phyloP scores from a whole-genome alignment of 2,113 vertebrate genomes.

The Alethe castanea region DNA sequence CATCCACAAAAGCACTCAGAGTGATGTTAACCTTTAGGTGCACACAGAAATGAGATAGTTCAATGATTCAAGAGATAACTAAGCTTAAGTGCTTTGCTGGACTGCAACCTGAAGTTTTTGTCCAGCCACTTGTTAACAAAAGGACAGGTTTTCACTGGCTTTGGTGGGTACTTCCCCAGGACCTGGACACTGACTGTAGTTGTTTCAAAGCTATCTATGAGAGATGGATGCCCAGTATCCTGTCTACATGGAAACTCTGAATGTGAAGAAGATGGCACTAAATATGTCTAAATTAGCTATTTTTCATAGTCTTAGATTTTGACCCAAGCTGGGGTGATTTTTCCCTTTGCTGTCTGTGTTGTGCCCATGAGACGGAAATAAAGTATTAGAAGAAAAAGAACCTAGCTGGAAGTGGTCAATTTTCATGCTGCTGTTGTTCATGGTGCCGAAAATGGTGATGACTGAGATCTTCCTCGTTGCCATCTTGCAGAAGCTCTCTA shows the following conservation, averaged over 20 bases:
- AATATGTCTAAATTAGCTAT: not conserved
- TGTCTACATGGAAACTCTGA: not conserved
- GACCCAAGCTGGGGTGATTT: not conserved
- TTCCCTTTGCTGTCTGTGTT: not conserved
- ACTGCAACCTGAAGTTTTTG: not conserved
- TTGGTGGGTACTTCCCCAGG: not conserved
- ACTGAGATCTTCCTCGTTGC: constrained; percentile 94
- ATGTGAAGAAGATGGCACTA: not conserved
- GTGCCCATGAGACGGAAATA: not conserved
- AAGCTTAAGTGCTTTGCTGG: not conserved
- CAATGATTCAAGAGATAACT: not conserved
- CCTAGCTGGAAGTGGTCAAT: constrained; percentile 99
- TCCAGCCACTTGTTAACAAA: not conserved
- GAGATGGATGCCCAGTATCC: not conserved
- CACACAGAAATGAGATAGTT: not conserved
- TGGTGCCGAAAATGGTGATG: constrained; percentile 90
- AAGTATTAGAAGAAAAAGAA: constrained; percentile 52
- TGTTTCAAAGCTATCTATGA: not conserved
- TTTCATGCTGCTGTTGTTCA: constrained; percentile 96
- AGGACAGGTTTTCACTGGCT: not conserved
- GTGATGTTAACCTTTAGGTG: not conserved
- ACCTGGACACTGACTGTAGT: not conserved
- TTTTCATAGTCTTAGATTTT: not conserved
- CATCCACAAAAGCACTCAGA: not conserved
- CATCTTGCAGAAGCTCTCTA: constrained; percentile 99